phyloP scores from a whole-genome alignment of 2,888 invertebrate genomes.

The Apomyelois bistriatella region DNA sequence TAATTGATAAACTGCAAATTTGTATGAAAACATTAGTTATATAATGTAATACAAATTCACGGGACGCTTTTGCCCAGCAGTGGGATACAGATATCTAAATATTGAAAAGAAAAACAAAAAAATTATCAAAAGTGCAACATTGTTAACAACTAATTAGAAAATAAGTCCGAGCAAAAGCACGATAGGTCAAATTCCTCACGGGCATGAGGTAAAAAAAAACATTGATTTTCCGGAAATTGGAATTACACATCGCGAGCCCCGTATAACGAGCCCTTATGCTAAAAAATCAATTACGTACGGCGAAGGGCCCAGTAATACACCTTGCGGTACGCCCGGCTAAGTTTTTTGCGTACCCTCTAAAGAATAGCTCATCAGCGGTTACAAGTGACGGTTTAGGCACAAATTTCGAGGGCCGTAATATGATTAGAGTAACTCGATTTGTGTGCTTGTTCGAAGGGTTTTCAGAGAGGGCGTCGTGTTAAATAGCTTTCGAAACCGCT shows the following conservation, averaged over 20 bases:
- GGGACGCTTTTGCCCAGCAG: no score
- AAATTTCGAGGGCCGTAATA: slow-evolving; percentile 29
- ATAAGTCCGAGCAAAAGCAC: no score
- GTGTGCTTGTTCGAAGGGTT: slow-evolving; percentile 11
- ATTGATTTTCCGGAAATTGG: slow-evolving; percentile 2
- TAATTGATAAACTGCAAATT: no score
- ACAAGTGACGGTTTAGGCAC: slow-evolving; percentile 43
- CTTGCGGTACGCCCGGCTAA: slow-evolving; percentile 11
- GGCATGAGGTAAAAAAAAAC: background rate
- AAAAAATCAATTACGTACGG: slow-evolving; percentile 8
- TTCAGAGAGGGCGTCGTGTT: background rate
- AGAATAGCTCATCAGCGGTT: slow-evolving; percentile 66
- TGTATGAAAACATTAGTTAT: no score
- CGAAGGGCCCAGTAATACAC: background rate
- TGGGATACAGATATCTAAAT: no score
- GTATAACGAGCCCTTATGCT: background rate
- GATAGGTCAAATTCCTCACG: no score
- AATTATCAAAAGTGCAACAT: no score
- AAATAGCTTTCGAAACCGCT: slow-evolving; percentile 1
- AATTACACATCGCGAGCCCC: background rate
- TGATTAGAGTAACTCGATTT: slow-evolving; percentile 20
- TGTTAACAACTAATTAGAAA: no score
- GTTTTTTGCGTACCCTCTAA: slow-evolving; percentile 34
- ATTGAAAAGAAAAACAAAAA: no score
- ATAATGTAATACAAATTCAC: no score